A percentile compares a stretch with the other conserved stretches of the same genome.
Conservation (phyloP, 2,113 vertebrate genomes). For the Syrrhaptes paradoxus region DNA sequence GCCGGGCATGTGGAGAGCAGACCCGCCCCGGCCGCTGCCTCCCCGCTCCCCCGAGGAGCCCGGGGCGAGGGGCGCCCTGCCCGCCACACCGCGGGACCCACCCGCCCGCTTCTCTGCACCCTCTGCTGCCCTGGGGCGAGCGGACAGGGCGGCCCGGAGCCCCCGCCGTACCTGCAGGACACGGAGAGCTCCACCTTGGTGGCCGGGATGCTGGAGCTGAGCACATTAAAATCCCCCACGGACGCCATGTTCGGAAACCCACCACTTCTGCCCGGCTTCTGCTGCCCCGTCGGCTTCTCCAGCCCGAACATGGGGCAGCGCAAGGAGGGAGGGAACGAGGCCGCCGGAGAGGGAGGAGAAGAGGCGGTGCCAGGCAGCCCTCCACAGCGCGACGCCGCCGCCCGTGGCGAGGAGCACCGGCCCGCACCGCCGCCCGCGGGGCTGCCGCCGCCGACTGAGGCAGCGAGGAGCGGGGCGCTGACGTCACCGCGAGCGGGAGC, state of each 20-base stretch:
- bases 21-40: background rate
- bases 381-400: background rate
- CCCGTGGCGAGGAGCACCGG: background rate
- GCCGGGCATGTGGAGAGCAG: background rate
- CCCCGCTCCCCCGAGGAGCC: background rate
- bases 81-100: background rate
- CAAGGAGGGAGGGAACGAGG: too few species aligned
- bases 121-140: background rate
- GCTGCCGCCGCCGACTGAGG: background rate
- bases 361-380: background rate
- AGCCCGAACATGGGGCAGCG: conserved; percentile 58
- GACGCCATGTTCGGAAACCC: conserved; percentile 85
- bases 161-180: conserved; percentile 89
- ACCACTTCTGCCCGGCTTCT: conserved; percentile 70
- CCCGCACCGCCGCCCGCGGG: background rate
- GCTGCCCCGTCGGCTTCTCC: conserved; percentile 51
- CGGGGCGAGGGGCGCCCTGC: background rate
- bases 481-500: conserved; percentile 5
- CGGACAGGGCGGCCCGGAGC: background rate
- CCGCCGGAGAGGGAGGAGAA: background rate
- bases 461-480: background rate
- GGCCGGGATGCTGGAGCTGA: conserved; percentile 90
- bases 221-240: conserved; percentile 88
- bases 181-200: conserved; percentile 95
- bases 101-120: background rate